Base-by-base conservation (phyloP, 2,888 invertebrate genomes). In the Altica lythri region DNA sequence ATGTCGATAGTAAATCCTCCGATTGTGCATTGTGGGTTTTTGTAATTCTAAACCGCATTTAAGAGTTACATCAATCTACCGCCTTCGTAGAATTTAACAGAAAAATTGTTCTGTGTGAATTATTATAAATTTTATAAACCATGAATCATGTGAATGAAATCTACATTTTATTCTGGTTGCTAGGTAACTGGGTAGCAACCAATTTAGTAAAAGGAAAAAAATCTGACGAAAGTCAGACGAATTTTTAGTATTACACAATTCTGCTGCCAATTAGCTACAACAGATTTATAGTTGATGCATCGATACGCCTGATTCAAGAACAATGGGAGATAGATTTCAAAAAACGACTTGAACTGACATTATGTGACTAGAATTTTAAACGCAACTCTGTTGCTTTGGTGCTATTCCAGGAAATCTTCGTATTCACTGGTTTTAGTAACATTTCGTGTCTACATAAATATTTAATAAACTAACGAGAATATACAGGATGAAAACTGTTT, bases 301-400 rank as follows among this genome's bases (percentile, higher is more conserved):
- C 66, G 73, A 73, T 73, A 71, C 69, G 69, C 70, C 68, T 63
- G 68, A 68, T 69, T 69, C 69, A 70, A 63, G 62, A 65, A 70
- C 72, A 69, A 69, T 69, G 67, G 69, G 63, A 60, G 47, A 42
- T 50, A 51, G 57, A 57, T 55, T 60, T 57, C 53, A 48, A 55
- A 44, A 40, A 53, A 57, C 56, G 40, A 50, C 49, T 30, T 40
- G 46, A 50, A 49, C 54, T 45, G 30, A 32, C 44, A 40, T 46
- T 53, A 53, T 55, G 57, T 55, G 60, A 60, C 50, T 19, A 52
- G 60, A 57, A 55, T 57, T 19, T 42, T 44, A 30, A 58, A 55
- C 10, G 52, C 45, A 43, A 57, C 54, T 55, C 52, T 52, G 54
- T 52, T 35, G 14, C 46, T 52, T 29, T 40, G 51, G 42, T 42